Percentiles rank a stretch among this genome's conserved stretches.
phyloP scores from a whole-genome alignment of 1,140 invertebrate species.

The Solenopsis invicta region DNA sequence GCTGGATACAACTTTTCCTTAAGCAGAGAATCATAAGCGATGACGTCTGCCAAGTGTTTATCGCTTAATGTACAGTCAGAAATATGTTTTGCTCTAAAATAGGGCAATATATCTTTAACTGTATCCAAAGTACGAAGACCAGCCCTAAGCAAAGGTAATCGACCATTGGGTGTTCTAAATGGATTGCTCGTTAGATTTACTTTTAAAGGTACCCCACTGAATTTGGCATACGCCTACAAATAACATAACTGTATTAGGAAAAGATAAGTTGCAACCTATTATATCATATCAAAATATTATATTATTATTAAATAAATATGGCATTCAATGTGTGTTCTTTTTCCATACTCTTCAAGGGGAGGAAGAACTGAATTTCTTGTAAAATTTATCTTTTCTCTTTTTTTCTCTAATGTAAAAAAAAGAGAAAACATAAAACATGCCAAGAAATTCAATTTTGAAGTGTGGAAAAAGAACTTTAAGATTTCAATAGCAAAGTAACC shows the following conservation, averaged over 20 bases:
- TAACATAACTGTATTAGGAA: conserved; percentile 43
- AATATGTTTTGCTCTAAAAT: conserved; percentile 88
- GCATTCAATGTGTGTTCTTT: background rate
- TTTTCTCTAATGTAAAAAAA: too few species aligned
- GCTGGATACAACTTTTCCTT: conserved; percentile 83
- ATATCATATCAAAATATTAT: conserved; percentile 8
- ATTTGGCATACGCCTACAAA: conserved; percentile 91
- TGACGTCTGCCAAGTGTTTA: conserved; percentile 79
- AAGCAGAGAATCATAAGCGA: conserved; percentile 80
- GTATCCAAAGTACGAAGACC: conserved; percentile 88
- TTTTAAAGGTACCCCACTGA: conserved; percentile 90
- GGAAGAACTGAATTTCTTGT: too few species aligned
- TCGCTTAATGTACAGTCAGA: conserved; percentile 81
- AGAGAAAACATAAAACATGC: too few species aligned
- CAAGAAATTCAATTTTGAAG: too few species aligned
- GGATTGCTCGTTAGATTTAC: conserved; percentile 91
- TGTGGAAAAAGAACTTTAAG: background rate
- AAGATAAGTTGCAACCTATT: background rate
- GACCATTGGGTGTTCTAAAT: conserved; percentile 89
- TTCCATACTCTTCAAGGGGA: too few species aligned
- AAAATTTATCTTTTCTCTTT: too few species aligned
- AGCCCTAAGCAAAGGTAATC: conserved; percentile 90
- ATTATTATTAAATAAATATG: background rate
- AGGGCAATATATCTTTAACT: conserved; percentile 90
- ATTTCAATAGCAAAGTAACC: background rate